Conservation (phyloP, 2,888 invertebrate species). For the Agrenia bidenticulata region DNA sequence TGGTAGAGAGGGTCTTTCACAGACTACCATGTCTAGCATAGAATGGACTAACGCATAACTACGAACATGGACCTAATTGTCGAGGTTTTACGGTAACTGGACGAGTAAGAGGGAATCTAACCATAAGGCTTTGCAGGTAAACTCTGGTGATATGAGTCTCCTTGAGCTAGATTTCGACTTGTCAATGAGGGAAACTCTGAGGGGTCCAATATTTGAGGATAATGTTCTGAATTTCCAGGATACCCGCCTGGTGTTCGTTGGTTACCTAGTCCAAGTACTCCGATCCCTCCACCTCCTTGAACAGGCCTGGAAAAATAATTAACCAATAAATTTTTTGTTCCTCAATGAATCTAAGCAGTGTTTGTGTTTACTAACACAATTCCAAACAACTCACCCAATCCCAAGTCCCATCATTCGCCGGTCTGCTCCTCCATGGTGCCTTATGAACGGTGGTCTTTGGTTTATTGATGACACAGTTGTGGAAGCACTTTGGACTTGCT, state of each 20-base stretch:
- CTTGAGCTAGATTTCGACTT: slow-evolving; percentile 69
- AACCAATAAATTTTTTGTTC: not conserved
- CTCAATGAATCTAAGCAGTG: not conserved
- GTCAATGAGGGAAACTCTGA: slow-evolving; percentile 91
- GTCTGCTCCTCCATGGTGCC: slow-evolving; percentile 25
- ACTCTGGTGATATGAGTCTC: slow-evolving; percentile 50
- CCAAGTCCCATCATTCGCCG: slow-evolving; percentile 50
- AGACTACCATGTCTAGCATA: slow-evolving; percentile 39
- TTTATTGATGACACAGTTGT: slow-evolving; percentile 33
- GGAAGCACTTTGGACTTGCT: slow-evolving; percentile 37
- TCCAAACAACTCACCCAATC: slow-evolving; percentile 21
- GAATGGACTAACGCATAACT: slow-evolving; percentile 47
- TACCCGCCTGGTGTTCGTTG: slow-evolving; percentile 45
- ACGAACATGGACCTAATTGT: slow-evolving; percentile 18
- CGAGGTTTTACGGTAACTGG: too few species aligned
- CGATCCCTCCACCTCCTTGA: slow-evolving; percentile 49
- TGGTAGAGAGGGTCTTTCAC: too few species aligned
- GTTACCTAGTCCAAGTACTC: slow-evolving; percentile 47
- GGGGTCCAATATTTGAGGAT: slow-evolving; percentile 81
- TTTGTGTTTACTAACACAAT: too few species aligned
- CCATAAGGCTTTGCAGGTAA: slow-evolving; percentile 52
- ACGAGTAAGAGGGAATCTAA: slow-evolving; percentile 22
- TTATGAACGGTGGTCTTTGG: slow-evolving; percentile 34
- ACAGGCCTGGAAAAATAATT: slow-evolving; percentile 35
- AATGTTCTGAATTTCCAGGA: slow-evolving; percentile 46